Evolutionary conservation across 1,140 invertebrate genomes (phyloP), one percentile per base, ranked within the genome.

Genomic region (Drosophila paulistorum): DNA sequence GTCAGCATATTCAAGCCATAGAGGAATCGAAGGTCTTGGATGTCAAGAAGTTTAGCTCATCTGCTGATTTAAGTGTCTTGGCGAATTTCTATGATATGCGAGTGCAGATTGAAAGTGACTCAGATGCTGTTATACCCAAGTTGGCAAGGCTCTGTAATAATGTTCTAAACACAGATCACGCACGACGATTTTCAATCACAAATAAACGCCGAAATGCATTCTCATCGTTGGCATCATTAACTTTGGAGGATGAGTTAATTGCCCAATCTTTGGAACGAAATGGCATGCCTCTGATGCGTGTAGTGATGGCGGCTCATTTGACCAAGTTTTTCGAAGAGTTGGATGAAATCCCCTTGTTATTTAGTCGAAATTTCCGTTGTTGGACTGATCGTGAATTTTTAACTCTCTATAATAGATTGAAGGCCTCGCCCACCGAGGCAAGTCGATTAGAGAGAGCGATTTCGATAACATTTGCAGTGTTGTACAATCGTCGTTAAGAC

Each of bases 311-410:
- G 13, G 39, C 39, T 11, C 37, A 62, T 39, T 42, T 62, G 39
- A 26, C 37, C 59, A 62, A 62, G n/a, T 62, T 62, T 26, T 62
- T 62, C 17, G 59, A 62, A 20, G 59, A 62, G 7, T 62, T 41
- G 11, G 11, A 41, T 14, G 35, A 59, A 3, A 37, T 59, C 6
- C 57, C 57, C 9, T 10, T 20, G 33, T 7, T 59, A 13, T 59
- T 20, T 59, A 33, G 57, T 59, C 30, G 35, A 1, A 33, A 37
- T 13, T 59, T 59, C 6, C 57, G 57, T 4, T 59, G 57, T 7
- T 59, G 57, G 57, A 59, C 57, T 11, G 57, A 59, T 39, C 33
- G 57, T 14, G 57, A 59, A 59, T 59, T 59, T 9, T 7, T 59
- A 1, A 17, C 57, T 20, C 57, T 59, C n/a, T 59, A 39, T 20